Base-by-base conservation (phyloP, 2,888 invertebrate species). In the Microctonus hyperodae region DNA sequence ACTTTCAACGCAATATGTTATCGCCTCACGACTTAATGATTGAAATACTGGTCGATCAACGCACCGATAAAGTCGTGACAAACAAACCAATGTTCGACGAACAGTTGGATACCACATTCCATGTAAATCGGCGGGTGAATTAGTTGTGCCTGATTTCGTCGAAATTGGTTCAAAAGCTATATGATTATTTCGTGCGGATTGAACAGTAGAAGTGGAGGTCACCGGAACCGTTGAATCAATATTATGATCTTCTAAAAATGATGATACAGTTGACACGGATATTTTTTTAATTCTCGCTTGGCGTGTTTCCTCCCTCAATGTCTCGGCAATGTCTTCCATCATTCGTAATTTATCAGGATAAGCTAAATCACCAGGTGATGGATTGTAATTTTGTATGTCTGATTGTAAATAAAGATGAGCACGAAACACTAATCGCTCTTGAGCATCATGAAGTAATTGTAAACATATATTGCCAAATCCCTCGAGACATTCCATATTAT, bases 21-120 rank as follows among this genome's bases (percentile, higher is more conserved):
- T 89, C 0, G 98, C 96, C 85, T 99, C 98, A 83, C 98, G 97
- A 0, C 98, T 97, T 40, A 99, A 85, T 0, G 97, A 96, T 86
- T 98, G 98, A 85, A 99, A 99, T 25, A 97, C 97, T 60, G 94
- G 92, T 73, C 92, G 90, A 85, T 98, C 98, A 10, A 99, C 89
- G 81, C 98, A 98, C 60, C 97, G 89, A 83, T 92, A 94, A 0
- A 97, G 88, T 69, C 98, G 91, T 0, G 98, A 98, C 3, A 99
- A 86, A 70, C 97, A 98, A 22, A 98, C 95, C 20, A 99, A 85
- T 0, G 98, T 97, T 53, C 99, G 87, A 20, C 98, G 88, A 0
- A 99, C 97, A 0, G 96, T 97, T 0, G 99, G 99, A 85, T 98
- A 99, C 99, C 99, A 99, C 97, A 99, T 97, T 28, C 98, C 99